Evolutionary conservation across 2,888 invertebrate species (phyloP), one percentile per base, ranked within the genome.

Genomic region (Zygogramma bicolorata): DNA sequence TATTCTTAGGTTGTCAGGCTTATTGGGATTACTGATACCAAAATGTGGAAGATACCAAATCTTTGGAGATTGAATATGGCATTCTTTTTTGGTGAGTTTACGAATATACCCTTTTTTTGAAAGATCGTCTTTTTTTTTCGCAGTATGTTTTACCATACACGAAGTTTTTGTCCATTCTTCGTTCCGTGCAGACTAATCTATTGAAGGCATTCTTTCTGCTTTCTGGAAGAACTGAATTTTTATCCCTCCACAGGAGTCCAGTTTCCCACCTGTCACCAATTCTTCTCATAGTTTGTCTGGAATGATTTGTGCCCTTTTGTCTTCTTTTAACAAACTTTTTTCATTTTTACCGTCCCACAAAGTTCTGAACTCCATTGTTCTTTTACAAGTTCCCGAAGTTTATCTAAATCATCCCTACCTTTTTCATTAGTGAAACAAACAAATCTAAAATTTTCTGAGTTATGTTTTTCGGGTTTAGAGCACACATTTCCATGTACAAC

Each of bases 91-190:
- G 2, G 29, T 31, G 5, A 59, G 3, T 27, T 42, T 46, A 1
- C 27, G 8, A n/a, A 63, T 63, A 27, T 63, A 63, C 25, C 42
- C 27, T 10, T 63, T 46, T 13, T 63, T 18, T 8, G 2, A 6
- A 3, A 15, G 2, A 10, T 53, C 65, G 6, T 13, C 1, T n/a
- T 5, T 53, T 18, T 20, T 65, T 65, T 22, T 65, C 34, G 18
- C 20, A 53, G 13, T 65, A 65, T 34, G 5, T 29, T 31, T 31
- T 18, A 15, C 22, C 38, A 22, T 29, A 31, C 31, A n/a, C n/a
- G n/a, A n/a, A n/a, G 63, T 69, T 31, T 40, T 46, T 63, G 25
- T 65, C 57, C 70, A 65, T 70, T 65, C 58, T 70, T 42, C 22
- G 29, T 70, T 70, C 65, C n/a, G 29, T 65, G 7, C 40, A 29